Evolutionary conservation across 1,140 invertebrate genomes (phyloP).

Genomic region (Mercenaria mercenaria): DNA sequence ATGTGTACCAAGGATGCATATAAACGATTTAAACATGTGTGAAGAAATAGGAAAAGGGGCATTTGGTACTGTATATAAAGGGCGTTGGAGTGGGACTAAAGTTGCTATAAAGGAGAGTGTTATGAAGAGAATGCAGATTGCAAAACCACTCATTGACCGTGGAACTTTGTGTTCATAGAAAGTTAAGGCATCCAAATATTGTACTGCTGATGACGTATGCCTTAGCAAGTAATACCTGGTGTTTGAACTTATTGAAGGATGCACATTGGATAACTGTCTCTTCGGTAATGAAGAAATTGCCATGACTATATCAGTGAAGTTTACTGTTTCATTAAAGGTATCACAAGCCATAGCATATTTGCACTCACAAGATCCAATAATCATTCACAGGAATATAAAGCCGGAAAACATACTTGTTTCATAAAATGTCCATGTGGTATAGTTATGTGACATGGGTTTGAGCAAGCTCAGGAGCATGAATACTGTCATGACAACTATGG

Average conservation of each 20-base stretch:
- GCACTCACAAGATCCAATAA: constrained; percentile 47
- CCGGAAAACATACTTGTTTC: constrained; percentile 63
- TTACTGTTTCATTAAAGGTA: constrained; percentile 24
- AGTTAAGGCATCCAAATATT: constrained; percentile 74
- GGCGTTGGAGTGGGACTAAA: constrained; percentile 41
- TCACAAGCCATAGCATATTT: constrained; percentile 62
- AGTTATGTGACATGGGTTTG: constrained; percentile 65
- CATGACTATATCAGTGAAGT: background rate
- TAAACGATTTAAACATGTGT: constrained; percentile 22
- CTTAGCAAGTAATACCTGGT: constrained; percentile 42
- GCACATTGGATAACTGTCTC: constrained; percentile 65
- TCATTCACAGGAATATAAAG: constrained; percentile 67
- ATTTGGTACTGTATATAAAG: constrained; percentile 57
- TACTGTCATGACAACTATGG: constrained; percentile 42
- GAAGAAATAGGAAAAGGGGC: constrained; percentile 62
- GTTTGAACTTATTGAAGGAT: constrained; percentile 57
- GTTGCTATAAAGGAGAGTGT: constrained; percentile 62
- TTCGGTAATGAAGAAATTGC: constrained; percentile 35
- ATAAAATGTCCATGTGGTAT: constrained; percentile 33
- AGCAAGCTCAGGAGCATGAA: constrained; percentile 63
- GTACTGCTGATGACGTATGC: constrained; percentile 59
- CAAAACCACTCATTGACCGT: constrained; percentile 37
- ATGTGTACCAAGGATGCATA: constrained; percentile 70
- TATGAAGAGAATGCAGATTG: constrained; percentile 30
- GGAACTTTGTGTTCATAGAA: constrained; percentile 61